These are phyloP conservation scores for Turritopsis dohrnii DNA, from an alignment of 30 jellyfish, hydroid and myxozoan genomes.

Conservation along the genomic window DNA sequence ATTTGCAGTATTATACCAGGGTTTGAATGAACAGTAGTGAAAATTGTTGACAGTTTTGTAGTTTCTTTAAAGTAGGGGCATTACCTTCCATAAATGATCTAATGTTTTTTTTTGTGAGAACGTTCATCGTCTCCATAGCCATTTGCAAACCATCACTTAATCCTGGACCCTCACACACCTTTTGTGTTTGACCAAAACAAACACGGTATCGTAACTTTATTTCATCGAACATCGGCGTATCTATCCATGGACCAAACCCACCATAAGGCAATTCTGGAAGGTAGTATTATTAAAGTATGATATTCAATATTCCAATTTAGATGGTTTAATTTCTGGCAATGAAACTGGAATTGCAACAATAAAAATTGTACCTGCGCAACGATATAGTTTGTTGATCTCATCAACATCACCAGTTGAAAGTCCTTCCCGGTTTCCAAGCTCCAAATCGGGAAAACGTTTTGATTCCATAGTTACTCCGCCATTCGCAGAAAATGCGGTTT, in stretches of 20 bases:
- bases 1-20: too few species aligned
- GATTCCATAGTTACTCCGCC: background rate
- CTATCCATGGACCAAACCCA: constrained; percentile 9
- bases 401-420: constrained; percentile 8
- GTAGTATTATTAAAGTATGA: background rate
- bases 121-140: background rate
- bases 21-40: too few species aligned
- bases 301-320: background rate
- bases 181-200: constrained; percentile 1
- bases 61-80: too few species aligned
- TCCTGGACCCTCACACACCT: constrained; percentile 3
- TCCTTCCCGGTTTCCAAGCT: constrained; percentile 3
- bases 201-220: background rate
- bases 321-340: too few species aligned
- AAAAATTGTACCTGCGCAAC: background rate
- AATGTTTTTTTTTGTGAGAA: background rate
- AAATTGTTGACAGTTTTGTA: too few species aligned
- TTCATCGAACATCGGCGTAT: background rate
- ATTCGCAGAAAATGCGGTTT: background rate
- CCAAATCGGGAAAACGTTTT: background rate
- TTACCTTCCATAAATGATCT: constrained; percentile 1
- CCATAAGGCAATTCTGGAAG: background rate
- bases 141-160: background rate
- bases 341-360: too few species aligned
- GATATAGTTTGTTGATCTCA: background rate